Percentiles rank a stretch among this genome's conserved stretches.
Evolutionary conservation across 2,888 invertebrate species (phyloP).

Genomic region (Coremacera marginata): DNA sequence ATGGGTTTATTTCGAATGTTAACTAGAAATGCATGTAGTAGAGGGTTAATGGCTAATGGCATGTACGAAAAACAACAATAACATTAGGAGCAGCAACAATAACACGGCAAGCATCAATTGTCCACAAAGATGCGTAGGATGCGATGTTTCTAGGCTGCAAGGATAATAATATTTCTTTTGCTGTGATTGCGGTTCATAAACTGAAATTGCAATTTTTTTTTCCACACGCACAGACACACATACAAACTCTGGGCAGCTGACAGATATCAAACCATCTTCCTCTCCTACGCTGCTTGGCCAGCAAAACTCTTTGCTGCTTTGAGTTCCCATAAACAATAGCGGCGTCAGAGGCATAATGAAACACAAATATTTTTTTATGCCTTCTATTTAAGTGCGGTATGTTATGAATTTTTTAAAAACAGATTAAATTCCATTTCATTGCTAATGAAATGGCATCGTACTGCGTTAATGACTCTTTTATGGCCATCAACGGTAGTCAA

Average conservation of each 20-base stretch:
- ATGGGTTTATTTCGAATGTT: conserved; percentile 60
- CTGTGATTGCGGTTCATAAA: conserved; percentile 55
- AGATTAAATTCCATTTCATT: conserved; percentile 15
- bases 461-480: conserved; percentile 20
- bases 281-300: not conserved
- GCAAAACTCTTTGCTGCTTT: not conserved
- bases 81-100: conserved; percentile 52
- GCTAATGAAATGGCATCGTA: not conserved
- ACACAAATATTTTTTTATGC: conserved; percentile 19
- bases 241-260: not conserved
- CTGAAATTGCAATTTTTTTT: conserved; percentile 57
- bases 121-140: conserved; percentile 56
- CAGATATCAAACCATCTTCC: not conserved
- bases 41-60: conserved; percentile 65
- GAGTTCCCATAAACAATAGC: conserved; percentile 9
- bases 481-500: not conserved
- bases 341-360: conserved; percentile 17
- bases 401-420: conserved; percentile 26
- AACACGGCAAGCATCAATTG: conserved; percentile 57
- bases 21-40: conserved; percentile 62
- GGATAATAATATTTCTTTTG: conserved; percentile 20
- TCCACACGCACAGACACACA: not conserved
- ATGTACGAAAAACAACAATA: conserved; percentile 56
- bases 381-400: not conserved
- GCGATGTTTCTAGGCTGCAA: not conserved